phyloP scores from a whole-genome alignment of 2,888 invertebrate genomes.

The Parascotia fuliginaria region DNA sequence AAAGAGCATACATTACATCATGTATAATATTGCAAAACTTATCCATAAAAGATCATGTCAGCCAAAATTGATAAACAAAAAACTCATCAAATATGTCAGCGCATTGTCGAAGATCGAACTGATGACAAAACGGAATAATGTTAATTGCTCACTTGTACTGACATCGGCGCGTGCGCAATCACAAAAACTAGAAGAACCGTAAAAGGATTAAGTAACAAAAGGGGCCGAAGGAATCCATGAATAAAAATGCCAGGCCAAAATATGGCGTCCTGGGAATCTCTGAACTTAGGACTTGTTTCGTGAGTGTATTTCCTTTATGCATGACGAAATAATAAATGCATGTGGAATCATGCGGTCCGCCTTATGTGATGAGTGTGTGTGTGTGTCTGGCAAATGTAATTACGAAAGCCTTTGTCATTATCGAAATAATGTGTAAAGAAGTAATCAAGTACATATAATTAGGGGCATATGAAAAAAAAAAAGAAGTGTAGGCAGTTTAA shows the following conservation, averaged over 20 bases:
- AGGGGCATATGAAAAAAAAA: too few species aligned
- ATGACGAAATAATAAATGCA: neutral
- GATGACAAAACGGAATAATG: constrained; percentile 54
- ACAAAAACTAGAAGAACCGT: constrained; percentile 54
- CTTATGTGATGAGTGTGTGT: neutral
- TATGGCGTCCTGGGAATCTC: constrained; percentile 65
- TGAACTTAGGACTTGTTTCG: constrained; percentile 44
- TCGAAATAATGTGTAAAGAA: too few species aligned
- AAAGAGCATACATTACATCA: constrained; percentile 27
- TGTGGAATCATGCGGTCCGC: neutral
- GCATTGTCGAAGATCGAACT: constrained; percentile 22
- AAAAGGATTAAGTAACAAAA: constrained; percentile 59
- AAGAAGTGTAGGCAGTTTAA: too few species aligned
- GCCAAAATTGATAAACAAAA: constrained; percentile 34
- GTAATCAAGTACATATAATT: too few species aligned
- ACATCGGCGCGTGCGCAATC: constrained; percentile 61
- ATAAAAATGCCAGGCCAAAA: constrained; percentile 75
- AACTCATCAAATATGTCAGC: constrained; percentile 14
- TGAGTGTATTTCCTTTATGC: constrained; percentile 1
- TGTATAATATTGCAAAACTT: constrained; percentile 30
- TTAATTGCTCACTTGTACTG: constrained; percentile 68
- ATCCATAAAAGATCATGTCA: constrained; percentile 33
- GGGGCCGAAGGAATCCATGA: constrained; percentile 67
- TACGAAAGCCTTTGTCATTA: neutral
- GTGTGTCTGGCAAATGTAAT: neutral